Evolutionary conservation across 2,113 vertebrate species (phyloP), one percentile per base, ranked within the genome.

Genomic region (Spilogale gracilis): DNA sequence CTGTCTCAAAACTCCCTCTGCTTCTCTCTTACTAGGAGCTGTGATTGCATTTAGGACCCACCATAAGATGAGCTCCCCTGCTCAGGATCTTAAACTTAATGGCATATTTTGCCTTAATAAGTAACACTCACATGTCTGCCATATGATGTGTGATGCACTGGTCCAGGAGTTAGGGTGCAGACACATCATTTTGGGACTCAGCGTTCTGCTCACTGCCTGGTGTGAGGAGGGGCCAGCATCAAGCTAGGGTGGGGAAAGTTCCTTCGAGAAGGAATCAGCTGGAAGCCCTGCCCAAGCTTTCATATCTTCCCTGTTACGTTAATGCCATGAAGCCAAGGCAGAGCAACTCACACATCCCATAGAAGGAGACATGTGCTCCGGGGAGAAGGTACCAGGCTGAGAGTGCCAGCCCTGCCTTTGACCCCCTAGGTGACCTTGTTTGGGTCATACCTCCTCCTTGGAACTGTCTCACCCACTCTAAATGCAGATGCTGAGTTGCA

Each of bases 311-410:
- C 61, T 17, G 30, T 45, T n/a, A 48, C 14, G 10, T 21, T 13
- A 11, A 27, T 30, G 43, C 1, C 50, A 54, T 13, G 84, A 52
- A 61, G 52, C 65, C 45, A 43, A 52, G 9, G 20, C 14, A 48
- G 20, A 38, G 10, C 3, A 9, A 73, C 80, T 38, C 43, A 45
- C 38, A 3, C 0, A 0, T 6, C 14, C 69, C 17, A 6, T 23
- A 9, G 43, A 27, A 23, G 50, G 27, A 25, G 25, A 3, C 2
- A 0, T 13, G 4, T 3, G 1, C 30, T 50, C 50, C 32, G 4
- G n/a, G 50, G 60, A 20, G 18, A 0, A 16, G 9, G 63, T 13
- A 2, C 25, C 54, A 63, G 5, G 5, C 45, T 5, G 0, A 23
- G 43, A 9, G 27, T 30, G 21, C 25, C 38, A 43, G 38, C 45